Evolutionary conservation across 2,113 vertebrate genomes (phyloP).

Genomic region (Megaceryle torquata): DNA sequence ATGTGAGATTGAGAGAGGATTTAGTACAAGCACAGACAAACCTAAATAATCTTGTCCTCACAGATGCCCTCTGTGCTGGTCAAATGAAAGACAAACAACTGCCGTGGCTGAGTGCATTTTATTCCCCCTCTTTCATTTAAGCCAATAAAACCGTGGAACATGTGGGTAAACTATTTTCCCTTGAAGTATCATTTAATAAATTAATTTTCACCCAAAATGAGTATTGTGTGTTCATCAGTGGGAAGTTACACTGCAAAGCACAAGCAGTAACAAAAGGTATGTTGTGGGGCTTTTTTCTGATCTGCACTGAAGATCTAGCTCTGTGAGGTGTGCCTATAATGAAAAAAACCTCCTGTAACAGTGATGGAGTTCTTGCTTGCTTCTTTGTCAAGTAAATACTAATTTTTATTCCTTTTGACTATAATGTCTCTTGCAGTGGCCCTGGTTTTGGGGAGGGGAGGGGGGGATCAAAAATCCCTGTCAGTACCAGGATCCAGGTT

Average conservation of each 20-base stretch:
- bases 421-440: neutral
- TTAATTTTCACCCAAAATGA: neutral
- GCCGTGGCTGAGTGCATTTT: neutral
- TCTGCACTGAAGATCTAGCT: neutral
- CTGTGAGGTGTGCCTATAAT: neutral
- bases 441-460: neutral
- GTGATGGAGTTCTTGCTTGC: neutral
- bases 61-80: neutral
- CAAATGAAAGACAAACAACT: neutral
- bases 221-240: neutral
- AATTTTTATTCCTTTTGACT: neutral
- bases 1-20: neutral
- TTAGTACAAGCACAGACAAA: neutral
- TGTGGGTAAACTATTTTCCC: neutral
- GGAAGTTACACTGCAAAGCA: neutral
- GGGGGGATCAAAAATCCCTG: neutral
- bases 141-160: neutral
- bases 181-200: neutral
- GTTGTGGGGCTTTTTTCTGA: neutral
- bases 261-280: neutral
- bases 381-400: neutral
- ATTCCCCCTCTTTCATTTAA: neutral
- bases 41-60: neutral
- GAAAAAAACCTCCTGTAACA: neutral
- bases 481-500: neutral